Evolutionary conservation across 2,888 invertebrate genomes (phyloP).

Genomic region (Adineta ricciae): DNA sequence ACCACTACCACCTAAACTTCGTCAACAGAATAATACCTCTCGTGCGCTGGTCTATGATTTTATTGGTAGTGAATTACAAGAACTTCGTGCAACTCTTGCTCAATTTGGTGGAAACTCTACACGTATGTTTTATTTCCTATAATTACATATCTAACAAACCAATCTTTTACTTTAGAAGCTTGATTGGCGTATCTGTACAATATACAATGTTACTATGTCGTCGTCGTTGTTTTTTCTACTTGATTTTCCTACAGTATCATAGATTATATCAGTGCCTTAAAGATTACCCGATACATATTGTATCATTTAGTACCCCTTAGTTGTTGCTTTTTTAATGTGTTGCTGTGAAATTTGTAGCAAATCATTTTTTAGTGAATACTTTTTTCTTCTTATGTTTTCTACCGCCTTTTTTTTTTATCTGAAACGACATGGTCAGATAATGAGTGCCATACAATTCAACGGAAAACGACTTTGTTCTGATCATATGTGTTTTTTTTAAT

Average conservation of each 20-base stretch:
- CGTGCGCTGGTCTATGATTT: not conserved
- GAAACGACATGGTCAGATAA: not conserved
- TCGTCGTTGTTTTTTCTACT: constrained; percentile 43
- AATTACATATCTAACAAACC: not conserved
- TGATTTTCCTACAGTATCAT: constrained; percentile 32
- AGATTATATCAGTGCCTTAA: not conserved
- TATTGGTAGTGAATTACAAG: constrained; percentile 21
- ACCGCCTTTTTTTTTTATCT: not conserved
- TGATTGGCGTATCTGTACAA: not conserved
- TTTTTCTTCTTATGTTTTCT: not conserved
- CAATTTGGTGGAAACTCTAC: not conserved
- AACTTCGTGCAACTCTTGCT: constrained; percentile 5
- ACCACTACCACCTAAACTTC: constrained; percentile 16
- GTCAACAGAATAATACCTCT: not conserved
- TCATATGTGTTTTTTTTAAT: not conserved
- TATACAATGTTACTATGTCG: not conserved
- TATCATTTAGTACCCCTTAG: not conserved
- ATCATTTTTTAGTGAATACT: not conserved
- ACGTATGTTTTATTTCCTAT: not conserved
- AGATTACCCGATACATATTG: not conserved
- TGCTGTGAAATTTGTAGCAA: not conserved
- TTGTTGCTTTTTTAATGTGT: not conserved
- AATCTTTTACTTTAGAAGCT: not conserved
- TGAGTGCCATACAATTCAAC: not conserved
- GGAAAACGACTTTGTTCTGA: not conserved